Percentiles rank a stretch among this genome's conserved stretches.
Conservation (phyloP, 2,113 vertebrate genomes). For the Gymnogyps californianus region DNA sequence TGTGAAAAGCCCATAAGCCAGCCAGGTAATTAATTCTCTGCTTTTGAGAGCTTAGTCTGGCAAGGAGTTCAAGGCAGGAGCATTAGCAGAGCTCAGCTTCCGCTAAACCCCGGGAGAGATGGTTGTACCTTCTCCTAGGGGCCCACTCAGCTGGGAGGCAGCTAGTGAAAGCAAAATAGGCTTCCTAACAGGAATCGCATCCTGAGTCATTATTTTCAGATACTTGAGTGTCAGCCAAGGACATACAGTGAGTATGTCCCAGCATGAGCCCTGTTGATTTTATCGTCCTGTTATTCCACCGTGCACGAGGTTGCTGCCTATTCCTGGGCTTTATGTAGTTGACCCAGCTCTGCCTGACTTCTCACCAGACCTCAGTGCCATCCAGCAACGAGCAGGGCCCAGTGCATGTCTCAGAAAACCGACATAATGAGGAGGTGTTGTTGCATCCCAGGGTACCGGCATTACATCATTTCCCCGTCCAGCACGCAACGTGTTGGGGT, state of each 20-base stretch:
- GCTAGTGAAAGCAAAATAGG: neutral
- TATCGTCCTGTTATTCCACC: neutral
- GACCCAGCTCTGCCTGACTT: neutral
- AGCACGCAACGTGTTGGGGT: rapidly evolving
- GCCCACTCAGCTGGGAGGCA: neutral
- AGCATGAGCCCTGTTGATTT: neutral
- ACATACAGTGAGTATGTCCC: neutral
- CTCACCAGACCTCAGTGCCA: neutral
- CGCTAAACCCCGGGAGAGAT: neutral
- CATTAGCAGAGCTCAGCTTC: conserved; percentile 9
- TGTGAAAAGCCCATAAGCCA: neutral
- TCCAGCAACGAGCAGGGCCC: neutral
- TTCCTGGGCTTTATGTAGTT: neutral
- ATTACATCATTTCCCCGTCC: neutral
- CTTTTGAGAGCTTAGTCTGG: conserved; percentile 31
- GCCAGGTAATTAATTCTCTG: conserved; percentile 27
- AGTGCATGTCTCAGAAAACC: neutral
- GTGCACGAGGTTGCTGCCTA: rapidly evolving
- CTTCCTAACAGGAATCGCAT: conserved; percentile 6
- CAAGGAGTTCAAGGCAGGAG: conserved; percentile 33
- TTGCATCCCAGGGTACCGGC: neutral
- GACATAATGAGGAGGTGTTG: neutral
- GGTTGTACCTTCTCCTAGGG: neutral
- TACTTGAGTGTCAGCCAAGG: conserved; percentile 25
- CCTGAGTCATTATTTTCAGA: conserved; percentile 24